Evolutionary conservation across 2,113 vertebrate species (phyloP).

Genomic region (Craseonycteris thonglongyai): DNA sequence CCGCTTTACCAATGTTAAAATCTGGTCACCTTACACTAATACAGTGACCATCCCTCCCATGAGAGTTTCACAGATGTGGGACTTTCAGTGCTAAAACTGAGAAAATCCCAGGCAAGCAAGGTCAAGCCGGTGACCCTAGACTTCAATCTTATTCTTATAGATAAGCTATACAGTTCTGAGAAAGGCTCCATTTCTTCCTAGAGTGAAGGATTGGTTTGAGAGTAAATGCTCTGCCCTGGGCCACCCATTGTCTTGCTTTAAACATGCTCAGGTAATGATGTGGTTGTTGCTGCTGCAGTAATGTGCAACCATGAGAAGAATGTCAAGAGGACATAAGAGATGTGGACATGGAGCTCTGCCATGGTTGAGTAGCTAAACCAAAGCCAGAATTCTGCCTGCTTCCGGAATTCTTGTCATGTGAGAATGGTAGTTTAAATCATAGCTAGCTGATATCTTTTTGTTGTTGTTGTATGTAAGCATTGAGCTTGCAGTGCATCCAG

Average conservation of each 20-base stretch:
- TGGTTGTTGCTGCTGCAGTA: neutral
- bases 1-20: too few relatives aligned
- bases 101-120: neutral
- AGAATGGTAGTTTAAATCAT: slow-evolving; percentile 10
- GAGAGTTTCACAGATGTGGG: neutral
- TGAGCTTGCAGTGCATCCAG: neutral
- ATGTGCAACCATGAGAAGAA: neutral
- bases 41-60: neutral
- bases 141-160: neutral
- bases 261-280: neutral
- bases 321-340: neutral
- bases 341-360: neutral
- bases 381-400: neutral
- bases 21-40: too few relatives aligned
- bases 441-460: neutral
- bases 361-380: neutral
- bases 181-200: neutral
- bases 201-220: neutral
- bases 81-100: neutral
- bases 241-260: neutral
- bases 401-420: neutral
- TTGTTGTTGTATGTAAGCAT: neutral
- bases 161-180: neutral
- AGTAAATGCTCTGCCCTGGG: neutral
- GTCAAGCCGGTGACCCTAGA: neutral